phyloP scores from a whole-genome alignment of 2,797 vertebrate genomes.

The Momotus momota region DNA sequence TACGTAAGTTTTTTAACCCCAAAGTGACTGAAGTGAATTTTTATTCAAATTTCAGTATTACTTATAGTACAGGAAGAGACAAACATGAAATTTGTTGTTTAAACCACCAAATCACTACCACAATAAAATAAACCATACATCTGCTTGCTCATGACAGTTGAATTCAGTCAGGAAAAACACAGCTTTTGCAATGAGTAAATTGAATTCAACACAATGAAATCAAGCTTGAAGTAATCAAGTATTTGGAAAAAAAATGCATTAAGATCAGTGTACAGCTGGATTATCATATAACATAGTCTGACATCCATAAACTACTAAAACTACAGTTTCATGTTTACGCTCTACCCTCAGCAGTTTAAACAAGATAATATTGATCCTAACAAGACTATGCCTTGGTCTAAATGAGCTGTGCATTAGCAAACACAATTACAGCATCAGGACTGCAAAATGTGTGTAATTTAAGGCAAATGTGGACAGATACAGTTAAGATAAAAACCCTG shows the following conservation, averaged over 20 bases:
- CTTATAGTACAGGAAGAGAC: not conserved
- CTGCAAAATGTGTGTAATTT: not conserved
- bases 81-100: not conserved
- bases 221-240: not conserved
- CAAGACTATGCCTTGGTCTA: not conserved
- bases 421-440: not conserved
- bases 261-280: not conserved
- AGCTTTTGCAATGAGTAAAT: not conserved
- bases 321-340: not conserved
- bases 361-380: not conserved
- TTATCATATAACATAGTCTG: not conserved
- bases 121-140: not conserved
- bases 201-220: constrained; percentile 7
- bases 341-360: not conserved
- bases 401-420: not conserved
- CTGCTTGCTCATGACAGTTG: not conserved
- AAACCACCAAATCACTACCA: not conserved
- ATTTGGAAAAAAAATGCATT: not conserved
- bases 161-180: not conserved
- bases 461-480: not conserved
- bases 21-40: not conserved
- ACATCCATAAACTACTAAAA: not conserved
- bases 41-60: not conserved
- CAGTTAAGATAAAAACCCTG: not conserved
- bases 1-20: not conserved